These are phyloP conservation scores for Nothoprocta pentlandii DNA, from an alignment of 2,113 vertebrate species.

Conservation along the genomic window DNA sequence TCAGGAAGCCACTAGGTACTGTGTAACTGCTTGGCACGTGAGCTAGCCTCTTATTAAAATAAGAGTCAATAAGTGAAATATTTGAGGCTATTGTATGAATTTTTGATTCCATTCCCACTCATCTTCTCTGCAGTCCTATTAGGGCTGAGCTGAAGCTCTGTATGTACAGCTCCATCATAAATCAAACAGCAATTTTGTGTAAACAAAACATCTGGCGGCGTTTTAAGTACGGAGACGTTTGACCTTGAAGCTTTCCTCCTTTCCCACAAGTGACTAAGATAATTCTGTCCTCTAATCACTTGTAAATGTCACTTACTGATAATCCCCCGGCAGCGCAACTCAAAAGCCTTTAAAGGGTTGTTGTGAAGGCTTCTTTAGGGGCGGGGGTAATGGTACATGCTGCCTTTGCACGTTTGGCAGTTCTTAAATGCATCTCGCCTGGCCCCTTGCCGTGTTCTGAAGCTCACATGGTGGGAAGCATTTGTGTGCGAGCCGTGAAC, in stretches of 20 bases:
- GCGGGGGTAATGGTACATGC: constrained; percentile 26
- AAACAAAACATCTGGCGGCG: constrained; percentile 71
- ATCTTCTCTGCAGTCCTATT: not conserved
- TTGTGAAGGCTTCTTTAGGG: constrained; percentile 30
- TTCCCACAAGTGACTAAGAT: constrained; percentile 72
- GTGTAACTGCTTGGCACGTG: constrained; percentile 32
- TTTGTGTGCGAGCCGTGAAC: constrained; percentile 61
- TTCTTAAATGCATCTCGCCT: constrained; percentile 60
- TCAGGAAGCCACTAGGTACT: constrained; percentile 45
- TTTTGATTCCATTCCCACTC: constrained; percentile 44
- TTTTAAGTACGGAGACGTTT: constrained; percentile 58
- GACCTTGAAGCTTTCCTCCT: constrained; percentile 69
- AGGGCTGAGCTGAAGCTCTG: not conserved
- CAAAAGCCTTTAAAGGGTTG: constrained; percentile 70
- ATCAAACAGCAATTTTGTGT: constrained; percentile 51
- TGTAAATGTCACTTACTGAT: constrained; percentile 71
- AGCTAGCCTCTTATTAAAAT: constrained; percentile 33
- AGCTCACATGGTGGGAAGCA: constrained; percentile 57
- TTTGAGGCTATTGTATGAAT: constrained; percentile 20
- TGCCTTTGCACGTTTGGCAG: constrained; percentile 66
- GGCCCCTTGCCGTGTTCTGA: constrained; percentile 63
- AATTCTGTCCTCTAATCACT: constrained; percentile 72
- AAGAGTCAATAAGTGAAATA: constrained; percentile 44
- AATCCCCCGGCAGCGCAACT: constrained; percentile 55
- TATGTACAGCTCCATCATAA: constrained; percentile 38